Conservation (phyloP, 2,797 vertebrate genomes). For the Premnoplex brunnescens region DNA sequence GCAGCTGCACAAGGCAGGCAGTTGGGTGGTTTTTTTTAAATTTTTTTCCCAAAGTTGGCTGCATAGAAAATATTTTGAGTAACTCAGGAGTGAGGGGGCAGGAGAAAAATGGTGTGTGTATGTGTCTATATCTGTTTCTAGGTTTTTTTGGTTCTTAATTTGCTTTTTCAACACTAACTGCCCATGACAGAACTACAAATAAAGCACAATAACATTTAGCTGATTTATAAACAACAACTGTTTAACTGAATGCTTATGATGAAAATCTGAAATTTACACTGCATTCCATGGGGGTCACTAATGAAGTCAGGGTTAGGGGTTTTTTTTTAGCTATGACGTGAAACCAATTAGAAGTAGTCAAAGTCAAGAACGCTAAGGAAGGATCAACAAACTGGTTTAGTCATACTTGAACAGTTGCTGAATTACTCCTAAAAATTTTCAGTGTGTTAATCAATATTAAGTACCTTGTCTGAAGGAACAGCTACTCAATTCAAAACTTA, state of each 20-base stretch:
- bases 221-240: not conserved
- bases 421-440: not conserved
- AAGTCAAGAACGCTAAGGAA: not conserved
- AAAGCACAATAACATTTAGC: not conserved
- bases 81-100: too few species aligned
- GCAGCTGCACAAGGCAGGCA: not conserved
- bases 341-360: not conserved
- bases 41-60: not conserved
- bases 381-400: not conserved
- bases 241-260: not conserved
- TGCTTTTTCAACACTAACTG: not conserved
- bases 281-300: not conserved
- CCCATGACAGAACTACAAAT: not conserved
- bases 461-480: not conserved
- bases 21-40: not conserved
- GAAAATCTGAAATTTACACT: not conserved
- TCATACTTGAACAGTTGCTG: not conserved
- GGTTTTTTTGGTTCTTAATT: not conserved
- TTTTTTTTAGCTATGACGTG: not conserved
- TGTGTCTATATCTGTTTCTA: rapidly evolving
- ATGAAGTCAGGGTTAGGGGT: not conserved
- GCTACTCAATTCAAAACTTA: not conserved
- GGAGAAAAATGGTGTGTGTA: rapidly evolving
- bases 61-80: not conserved
- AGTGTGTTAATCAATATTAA: not conserved